Evolutionary conservation across 2,888 invertebrate species (phyloP), one percentile per base, ranked within the genome.

Genomic region (Phortica magna): DNA sequence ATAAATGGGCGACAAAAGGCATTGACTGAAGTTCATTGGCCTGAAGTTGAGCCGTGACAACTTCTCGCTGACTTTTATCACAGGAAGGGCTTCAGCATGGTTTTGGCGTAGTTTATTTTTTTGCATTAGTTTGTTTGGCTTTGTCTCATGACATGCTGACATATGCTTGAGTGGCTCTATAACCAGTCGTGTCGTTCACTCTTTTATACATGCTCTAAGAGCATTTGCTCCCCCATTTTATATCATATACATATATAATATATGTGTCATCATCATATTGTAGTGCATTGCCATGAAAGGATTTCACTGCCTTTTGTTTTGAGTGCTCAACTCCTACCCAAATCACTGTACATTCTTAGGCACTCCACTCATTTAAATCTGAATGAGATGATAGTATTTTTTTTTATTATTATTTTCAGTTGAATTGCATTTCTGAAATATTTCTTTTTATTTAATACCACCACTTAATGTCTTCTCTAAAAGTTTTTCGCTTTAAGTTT

Each of bases 231-330:
- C 48, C 48, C 48, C 14, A 12, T 22, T 61, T 61, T 22, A 7
- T 64, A 31, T 31, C 31, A 14, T 19, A 12, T 17, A 12, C 10
- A 22, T 2, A 43, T 22, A 68, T 43, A 68, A 43, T 68, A 43
- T 68, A 43, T 68, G 42, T 68, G 39, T 53, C 53, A 53, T 14
- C 53, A 68, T 39, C 43, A 68, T 43, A 68, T 68, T 68, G 68
- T 68, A 31, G 14, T 48, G 48, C 48, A 48, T 48, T 48, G 48
- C 48, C 9, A 12, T 12, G 48, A 48, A 48, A 12, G 48, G 48
- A 14, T 9, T 48, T 9, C 14, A 2, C 14, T 12, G 10, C 48
- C 48, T 48, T 48, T 48, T 48, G 48, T 48, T 31, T 31, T 31
- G 5, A 31, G 31, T 31, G 31, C 31, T 31, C 31, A 31, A 31